phyloP scores from a whole-genome alignment of 2,888 invertebrate genomes.

The Diarsia rubi region DNA sequence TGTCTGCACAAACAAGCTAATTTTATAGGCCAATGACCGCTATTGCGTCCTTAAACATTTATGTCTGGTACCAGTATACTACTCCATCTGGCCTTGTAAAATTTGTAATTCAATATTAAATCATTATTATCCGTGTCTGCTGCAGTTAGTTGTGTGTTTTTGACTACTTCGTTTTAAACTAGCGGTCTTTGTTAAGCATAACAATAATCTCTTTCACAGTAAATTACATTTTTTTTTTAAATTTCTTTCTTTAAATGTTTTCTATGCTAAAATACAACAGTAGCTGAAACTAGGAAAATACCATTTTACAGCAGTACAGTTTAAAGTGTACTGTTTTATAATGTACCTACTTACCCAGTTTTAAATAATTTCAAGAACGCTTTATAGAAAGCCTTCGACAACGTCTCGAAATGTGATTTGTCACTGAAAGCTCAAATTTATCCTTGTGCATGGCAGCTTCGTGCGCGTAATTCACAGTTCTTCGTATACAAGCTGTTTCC shows the following conservation, averaged over 20 bases:
- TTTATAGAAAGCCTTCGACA: neutral
- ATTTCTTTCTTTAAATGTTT: neutral
- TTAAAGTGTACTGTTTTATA: neutral
- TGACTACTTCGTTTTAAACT: neutral
- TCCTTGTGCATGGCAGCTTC: neutral
- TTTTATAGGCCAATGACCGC: conserved; percentile 29
- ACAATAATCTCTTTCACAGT: neutral
- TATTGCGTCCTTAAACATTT: conserved; percentile 14
- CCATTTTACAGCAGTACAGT: neutral
- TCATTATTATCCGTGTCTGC: neutral
- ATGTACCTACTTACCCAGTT: neutral
- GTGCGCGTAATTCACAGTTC: neutral
- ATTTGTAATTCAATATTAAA: neutral
- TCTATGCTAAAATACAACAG: neutral
- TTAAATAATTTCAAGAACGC: neutral
- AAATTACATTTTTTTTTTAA: neutral
- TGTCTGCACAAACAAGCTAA: conserved; percentile 6
- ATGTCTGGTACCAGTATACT: conserved; percentile 24
- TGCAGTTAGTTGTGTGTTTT: neutral
- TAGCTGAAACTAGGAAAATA: neutral
- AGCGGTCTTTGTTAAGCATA: neutral
- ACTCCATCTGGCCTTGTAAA: conserved; percentile 1
- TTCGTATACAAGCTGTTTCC: neutral
- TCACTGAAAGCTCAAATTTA: neutral
- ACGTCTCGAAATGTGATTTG: conserved; percentile 7